Conservation (phyloP, 2,888 invertebrate species). For the Mesorhabditis spiculigera region DNA sequence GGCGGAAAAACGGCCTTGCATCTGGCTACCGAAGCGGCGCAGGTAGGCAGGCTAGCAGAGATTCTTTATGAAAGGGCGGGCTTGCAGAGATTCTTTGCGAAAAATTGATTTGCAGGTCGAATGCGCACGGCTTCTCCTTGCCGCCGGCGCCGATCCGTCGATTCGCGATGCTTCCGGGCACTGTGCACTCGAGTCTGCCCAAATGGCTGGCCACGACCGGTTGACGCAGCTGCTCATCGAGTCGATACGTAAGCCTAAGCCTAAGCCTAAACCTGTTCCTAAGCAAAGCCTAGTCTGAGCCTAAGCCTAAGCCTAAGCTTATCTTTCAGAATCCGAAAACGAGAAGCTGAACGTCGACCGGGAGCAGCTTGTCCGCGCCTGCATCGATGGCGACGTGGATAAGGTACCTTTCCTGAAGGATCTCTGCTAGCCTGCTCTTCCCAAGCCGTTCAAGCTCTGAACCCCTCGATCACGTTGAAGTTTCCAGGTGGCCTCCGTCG, state of each 20-base stretch:
- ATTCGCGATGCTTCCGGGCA: conserved; percentile 66
- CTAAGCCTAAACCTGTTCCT: neutral
- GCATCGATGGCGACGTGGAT: conserved; percentile 72
- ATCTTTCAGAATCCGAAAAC: conserved; percentile 32
- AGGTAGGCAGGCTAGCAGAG: conserved; percentile 60
- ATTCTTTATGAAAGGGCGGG: too few relatives aligned
- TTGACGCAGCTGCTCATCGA: conserved; percentile 51
- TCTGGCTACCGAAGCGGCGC: conserved; percentile 77
- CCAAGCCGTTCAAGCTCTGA: neutral
- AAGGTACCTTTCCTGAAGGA: conserved; percentile 62
- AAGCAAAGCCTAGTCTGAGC: too few relatives aligned
- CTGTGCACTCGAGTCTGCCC: conserved; percentile 73
- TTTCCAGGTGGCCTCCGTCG: conserved; percentile 13
- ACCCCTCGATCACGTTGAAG: neutral
- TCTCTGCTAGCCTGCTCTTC: neutral
- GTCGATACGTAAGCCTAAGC: conserved; percentile 37
- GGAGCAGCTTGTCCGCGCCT: conserved; percentile 74
- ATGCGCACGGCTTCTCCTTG: conserved; percentile 18
- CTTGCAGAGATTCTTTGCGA: too few relatives aligned
- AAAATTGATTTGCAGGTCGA: conserved; percentile 61
- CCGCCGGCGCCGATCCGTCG: conserved; percentile 22
- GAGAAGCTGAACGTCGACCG: conserved; percentile 35
- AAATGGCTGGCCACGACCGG: conserved; percentile 68
- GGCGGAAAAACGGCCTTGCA: conserved; percentile 73
- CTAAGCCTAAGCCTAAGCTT: neutral